Percentiles rank a stretch among this genome's conserved stretches.
Conservation (phyloP, 2,113 vertebrate genomes). For the Meles meles region DNA sequence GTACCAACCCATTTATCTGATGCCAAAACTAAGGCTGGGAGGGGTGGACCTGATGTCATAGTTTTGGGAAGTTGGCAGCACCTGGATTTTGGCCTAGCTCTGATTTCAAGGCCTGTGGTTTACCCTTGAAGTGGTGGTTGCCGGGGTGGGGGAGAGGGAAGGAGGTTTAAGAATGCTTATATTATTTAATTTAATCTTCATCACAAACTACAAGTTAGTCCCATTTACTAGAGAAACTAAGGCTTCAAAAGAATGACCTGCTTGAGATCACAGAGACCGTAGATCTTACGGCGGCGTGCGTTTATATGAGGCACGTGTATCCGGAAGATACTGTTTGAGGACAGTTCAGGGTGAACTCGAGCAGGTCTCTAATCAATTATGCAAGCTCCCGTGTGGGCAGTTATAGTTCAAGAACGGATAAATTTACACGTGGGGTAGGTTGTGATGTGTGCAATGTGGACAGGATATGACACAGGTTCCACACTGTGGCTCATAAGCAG, state of each 20-base stretch:
- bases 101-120: not conserved
- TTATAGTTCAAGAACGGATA: not conserved
- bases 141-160: rapidly evolving
- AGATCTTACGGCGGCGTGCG: not conserved
- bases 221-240: not conserved
- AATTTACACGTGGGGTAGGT: not conserved
- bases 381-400: not conserved
- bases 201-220: not conserved
- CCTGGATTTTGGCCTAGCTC: not conserved
- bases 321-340: not conserved
- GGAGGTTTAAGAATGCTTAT: not conserved
- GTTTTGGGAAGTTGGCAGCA: not conserved
- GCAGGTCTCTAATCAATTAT: not conserved
- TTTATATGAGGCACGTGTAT: not conserved
- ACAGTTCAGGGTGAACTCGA: not conserved
- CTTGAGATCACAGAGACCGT: not conserved
- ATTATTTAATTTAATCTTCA: not conserved
- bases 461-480: not conserved
- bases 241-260: not conserved
- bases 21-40: not conserved
- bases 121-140: not conserved
- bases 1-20: not conserved
- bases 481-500: not conserved
- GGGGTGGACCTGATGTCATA: not conserved
- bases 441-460: not conserved